Conservation (phyloP, 2,888 invertebrate species). For the Odiellus spinosus region DNA sequence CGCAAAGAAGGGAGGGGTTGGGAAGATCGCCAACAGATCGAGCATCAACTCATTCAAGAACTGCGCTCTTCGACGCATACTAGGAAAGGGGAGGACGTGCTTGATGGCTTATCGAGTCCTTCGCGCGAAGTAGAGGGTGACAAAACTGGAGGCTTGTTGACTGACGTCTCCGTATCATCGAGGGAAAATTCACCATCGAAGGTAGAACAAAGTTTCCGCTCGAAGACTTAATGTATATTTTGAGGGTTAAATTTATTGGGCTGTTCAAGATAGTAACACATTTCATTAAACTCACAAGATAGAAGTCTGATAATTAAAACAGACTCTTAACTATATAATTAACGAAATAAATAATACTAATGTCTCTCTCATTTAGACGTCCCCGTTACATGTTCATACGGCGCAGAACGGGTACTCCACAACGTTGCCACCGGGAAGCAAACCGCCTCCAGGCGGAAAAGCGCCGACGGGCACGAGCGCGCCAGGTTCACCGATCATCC, state of each 20-base stretch:
- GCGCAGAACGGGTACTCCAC: constrained; percentile 12
- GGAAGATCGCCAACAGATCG: constrained; percentile 30
- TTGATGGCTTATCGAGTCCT: constrained; percentile 5
- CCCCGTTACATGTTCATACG: constrained; percentile 15
- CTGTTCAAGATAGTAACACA: too few relatives aligned
- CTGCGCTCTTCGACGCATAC: constrained; percentile 27
- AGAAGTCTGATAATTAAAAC: too few relatives aligned
- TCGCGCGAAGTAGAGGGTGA: too few relatives aligned
- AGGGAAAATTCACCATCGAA: constrained; percentile 15
- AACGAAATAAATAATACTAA: too few relatives aligned
- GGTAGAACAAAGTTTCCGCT: constrained; percentile 4
- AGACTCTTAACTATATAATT: too few relatives aligned
- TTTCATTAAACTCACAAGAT: too few relatives aligned
- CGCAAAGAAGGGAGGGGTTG: constrained; percentile 41
- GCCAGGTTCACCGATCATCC: constrained; percentile 37
- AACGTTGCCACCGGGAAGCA: constrained; percentile 10
- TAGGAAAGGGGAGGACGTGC: constrained; percentile 12
- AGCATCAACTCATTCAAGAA: constrained; percentile 19
- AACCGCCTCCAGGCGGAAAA: background rate
- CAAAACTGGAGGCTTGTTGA: background rate
- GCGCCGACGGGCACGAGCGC: constrained; percentile 12
- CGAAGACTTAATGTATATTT: background rate
- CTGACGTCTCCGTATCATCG: constrained; percentile 14
- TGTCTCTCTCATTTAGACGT: constrained; percentile 3
- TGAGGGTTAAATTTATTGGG: background rate